Evolutionary conservation across 2,797 vertebrate genomes (phyloP).

Genomic region (Huso huso): DNA sequence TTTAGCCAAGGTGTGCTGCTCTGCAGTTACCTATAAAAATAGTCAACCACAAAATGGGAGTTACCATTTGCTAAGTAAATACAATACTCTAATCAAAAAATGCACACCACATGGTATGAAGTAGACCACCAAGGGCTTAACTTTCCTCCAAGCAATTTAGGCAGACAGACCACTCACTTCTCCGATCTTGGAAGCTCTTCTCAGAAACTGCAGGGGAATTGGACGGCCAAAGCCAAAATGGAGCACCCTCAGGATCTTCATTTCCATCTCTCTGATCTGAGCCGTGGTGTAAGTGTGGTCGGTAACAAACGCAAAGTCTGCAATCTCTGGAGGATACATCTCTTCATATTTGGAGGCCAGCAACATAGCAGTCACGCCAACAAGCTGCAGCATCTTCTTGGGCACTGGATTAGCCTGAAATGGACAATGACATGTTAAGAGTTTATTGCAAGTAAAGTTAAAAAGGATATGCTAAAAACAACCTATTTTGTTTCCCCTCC

Average conservation of each 20-base stretch:
- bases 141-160: too few relatives aligned
- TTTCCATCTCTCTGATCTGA: constrained; percentile 68
- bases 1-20: too few relatives aligned
- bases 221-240: constrained; percentile 62
- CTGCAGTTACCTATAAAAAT: too few relatives aligned
- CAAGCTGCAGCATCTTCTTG: constrained; percentile 71
- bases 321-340: constrained; percentile 69
- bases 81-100: too few relatives aligned
- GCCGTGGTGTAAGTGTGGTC: constrained; percentile 61
- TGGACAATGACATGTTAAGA: neutral
- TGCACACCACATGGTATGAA: too few relatives aligned
- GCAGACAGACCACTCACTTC: constrained; percentile 39
- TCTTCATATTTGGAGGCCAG: constrained; percentile 72
- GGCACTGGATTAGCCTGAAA: constrained; percentile 61
- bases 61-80: too few relatives aligned
- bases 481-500: too few relatives aligned
- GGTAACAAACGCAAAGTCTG: constrained; percentile 65
- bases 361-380: constrained; percentile 70
- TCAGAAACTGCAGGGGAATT: constrained; percentile 64
- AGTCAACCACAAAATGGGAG: too few relatives aligned
- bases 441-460: neutral
- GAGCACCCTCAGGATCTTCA: constrained; percentile 54
- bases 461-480: neutral
- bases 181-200: constrained; percentile 62
- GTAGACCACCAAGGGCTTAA: too few relatives aligned